Evolutionary conservation across 1,140 invertebrate genomes (phyloP), one percentile per base, ranked within the genome.

Genomic region (Paramacrobiotus metropolitanus): DNA sequence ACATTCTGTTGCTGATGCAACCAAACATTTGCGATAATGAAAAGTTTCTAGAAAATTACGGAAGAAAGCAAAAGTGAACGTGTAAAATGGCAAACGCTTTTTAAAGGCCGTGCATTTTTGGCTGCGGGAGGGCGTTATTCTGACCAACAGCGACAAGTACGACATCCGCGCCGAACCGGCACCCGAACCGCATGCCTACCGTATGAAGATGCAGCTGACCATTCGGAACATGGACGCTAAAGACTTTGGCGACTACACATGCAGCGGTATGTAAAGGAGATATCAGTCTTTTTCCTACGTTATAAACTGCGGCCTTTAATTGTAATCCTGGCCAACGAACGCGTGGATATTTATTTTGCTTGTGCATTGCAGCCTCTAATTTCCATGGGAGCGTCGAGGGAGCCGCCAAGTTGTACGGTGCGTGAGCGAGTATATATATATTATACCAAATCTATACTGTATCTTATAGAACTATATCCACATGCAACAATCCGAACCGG

Each of bases 61-160:
- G n/a, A n/a, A n/a, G n/a, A n/a, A n/a, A n/a, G n/a, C n/a, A n/a
- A n/a, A n/a, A n/a, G n/a, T n/a, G n/a, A n/a, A n/a, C n/a, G n/a
- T n/a, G n/a, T n/a, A n/a, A n/a, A n/a, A n/a, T n/a, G n/a, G n/a
- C n/a, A n/a, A n/a, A n/a, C n/a, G n/a, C n/a, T n/a, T n/a, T n/a
- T n/a, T n/a, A n/a, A n/a, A n/a, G n/a, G n/a, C 15, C 15, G 48
- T 55, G 15, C 48, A 55, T 24, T 55, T 55, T 55, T 55, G 48
- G 48, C 28, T 55, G 4, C 15, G 48, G 9, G 48, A 55, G 24
- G 48, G 48, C 24, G 48, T 55, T 9, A 24, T 55, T 4, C 24
- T 55, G 48, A 55, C 48, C 15, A 55, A 55, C 48, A 55, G 15
- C 48, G 48, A 55, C 15, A 55, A 55, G 48, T 55, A 55, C 48